phyloP scores from a whole-genome alignment of 2,113 vertebrate species.

The Anhinga anhinga region DNA sequence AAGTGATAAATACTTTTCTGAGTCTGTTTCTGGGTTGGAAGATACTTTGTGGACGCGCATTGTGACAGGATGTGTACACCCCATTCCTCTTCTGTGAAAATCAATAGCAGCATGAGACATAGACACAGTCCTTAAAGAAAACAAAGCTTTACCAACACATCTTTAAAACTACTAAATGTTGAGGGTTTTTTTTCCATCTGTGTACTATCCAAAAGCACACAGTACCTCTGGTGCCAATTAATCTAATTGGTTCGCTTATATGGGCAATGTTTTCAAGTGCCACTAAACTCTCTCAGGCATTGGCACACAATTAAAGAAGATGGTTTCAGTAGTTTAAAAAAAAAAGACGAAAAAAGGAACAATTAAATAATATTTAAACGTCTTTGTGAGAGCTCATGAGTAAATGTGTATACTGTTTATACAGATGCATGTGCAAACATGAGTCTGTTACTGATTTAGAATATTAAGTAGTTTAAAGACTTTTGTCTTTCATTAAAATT shows the following conservation, averaged over 20 bases:
- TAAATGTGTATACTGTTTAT: background rate
- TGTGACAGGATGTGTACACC: background rate
- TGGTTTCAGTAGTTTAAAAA: constrained; percentile 6
- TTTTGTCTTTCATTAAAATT: constrained; percentile 12
- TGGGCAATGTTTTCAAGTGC: constrained; percentile 36
- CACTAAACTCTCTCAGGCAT: constrained; percentile 31
- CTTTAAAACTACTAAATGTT: background rate
- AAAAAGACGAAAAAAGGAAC: background rate
- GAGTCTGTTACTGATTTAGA: constrained; percentile 11
- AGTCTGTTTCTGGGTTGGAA: background rate
- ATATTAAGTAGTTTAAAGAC: constrained; percentile 9
- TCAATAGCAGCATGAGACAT: background rate
- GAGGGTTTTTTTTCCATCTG: background rate
- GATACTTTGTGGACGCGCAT: background rate
- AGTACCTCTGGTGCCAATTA: constrained; percentile 55
- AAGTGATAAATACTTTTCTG: background rate
- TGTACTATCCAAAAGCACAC: background rate
- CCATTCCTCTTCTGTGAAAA: background rate
- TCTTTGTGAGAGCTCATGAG: background rate
- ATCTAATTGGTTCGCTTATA: constrained; percentile 28
- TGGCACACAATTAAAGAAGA: constrained; percentile 14
- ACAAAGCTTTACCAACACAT: background rate
- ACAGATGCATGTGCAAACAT: background rate
- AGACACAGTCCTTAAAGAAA: background rate
- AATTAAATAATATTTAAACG: constrained; percentile 20